Base-by-base conservation (phyloP, 2,797 vertebrate species). In the Oreortyx pictus region DNA sequence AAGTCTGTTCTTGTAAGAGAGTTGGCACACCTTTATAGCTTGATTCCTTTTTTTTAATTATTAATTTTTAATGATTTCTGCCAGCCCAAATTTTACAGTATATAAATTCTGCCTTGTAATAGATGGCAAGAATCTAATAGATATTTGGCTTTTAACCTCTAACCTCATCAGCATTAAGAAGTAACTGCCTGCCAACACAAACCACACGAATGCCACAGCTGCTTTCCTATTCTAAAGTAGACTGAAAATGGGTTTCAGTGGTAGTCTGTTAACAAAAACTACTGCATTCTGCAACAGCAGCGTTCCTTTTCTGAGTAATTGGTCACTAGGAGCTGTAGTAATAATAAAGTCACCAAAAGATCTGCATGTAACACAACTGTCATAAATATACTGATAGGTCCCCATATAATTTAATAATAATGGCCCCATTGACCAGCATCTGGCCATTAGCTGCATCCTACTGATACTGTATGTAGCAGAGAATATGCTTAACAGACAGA, bases 151-250 rank as follows among this genome's bases (percentile, higher is more conserved):
- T 91, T 94, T 90, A 90, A 88, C 71, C 50, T 82, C 65, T 82
- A 31, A n/a, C 19, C 15, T 67, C 68, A 61, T 85, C 61, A 87
- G 16, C 70, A 77, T 85, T 89, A 89, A 90, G 59, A 91, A 74
- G 29, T 68, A 72, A 77, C 41, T 80, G 37, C 61, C 92, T 92
- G 89, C 90, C 90, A 87, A 12, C 49, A 82, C 17, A 93, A 95
- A 82, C 72, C 39, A 70, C 65, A 41, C 6, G 37, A 46, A 49
- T 82, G 59, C 72, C 20, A 82, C 61, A 74, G 61, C 37, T 92
- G 79, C 88, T 96, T 90, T 89, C 61, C 49, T 92, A 22, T 60
- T 91, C 43, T 86, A 44, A 60, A 16, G 13, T 46, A 41, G 39
- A 33, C 60, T 88, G 57, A 90, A 93, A 56, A 75, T 50, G 43